Percentiles rank a stretch among this genome's conserved stretches.
Conservation (phyloP, 2,888 invertebrate species). For the Tetragonula carbonaria region DNA sequence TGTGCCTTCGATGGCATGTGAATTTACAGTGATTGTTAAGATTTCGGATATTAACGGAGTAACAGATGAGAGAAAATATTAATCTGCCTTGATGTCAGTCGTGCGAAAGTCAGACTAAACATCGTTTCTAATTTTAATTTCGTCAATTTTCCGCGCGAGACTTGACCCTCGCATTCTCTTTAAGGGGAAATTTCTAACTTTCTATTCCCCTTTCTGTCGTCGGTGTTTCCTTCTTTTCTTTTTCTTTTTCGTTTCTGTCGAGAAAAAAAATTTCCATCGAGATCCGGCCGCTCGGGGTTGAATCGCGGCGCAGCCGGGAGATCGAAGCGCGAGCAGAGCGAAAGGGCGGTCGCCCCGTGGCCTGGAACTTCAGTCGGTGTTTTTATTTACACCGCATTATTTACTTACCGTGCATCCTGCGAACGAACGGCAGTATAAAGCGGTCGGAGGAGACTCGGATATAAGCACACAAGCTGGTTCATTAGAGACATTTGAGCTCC, state of each 20-base stretch:
- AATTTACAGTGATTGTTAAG: background rate
- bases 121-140: too few species aligned
- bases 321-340: constrained; percentile 49
- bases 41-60: background rate
- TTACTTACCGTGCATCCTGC: constrained; percentile 74
- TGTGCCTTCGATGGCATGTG: constrained; percentile 42
- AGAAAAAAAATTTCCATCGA: background rate
- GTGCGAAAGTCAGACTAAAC: background rate
- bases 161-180: background rate
- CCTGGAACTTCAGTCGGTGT: constrained; percentile 65
- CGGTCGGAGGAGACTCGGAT: constrained; percentile 81
- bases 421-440: constrained; percentile 76
- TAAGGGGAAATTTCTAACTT: background rate
- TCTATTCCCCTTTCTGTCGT: background rate
- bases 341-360: constrained; percentile 32
- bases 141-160: background rate
- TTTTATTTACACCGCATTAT: constrained; percentile 80
- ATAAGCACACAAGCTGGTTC: constrained; percentile 84
- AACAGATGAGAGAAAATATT: background rate
- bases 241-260: too few species aligned
- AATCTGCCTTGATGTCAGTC: background rate
- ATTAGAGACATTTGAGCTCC: constrained; percentile 84
- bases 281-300: background rate
- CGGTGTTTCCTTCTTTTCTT: background rate
- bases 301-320: constrained; percentile 14